Evolutionary conservation across 2,113 vertebrate species (phyloP).

Genomic region (Lucifuga dentata): DNA sequence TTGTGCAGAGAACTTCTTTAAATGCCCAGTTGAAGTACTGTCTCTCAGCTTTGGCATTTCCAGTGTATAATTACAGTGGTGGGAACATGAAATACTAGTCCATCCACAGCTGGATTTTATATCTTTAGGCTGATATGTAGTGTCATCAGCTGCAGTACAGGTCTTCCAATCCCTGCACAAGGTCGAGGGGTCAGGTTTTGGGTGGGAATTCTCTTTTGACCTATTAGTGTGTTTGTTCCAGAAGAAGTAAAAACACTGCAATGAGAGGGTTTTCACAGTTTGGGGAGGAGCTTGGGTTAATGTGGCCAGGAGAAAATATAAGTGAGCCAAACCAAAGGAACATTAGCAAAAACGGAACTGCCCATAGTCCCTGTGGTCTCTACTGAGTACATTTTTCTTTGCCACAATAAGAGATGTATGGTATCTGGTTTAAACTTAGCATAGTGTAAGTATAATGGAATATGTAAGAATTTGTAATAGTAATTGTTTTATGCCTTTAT

Average conservation of each 20-base stretch:
- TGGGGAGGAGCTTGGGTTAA: constrained; percentile 20
- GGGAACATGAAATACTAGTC: constrained; percentile 47
- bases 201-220: constrained; percentile 23
- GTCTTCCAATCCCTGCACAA: constrained; percentile 5
- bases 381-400: constrained; percentile 8
- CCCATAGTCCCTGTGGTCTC: constrained; percentile 25
- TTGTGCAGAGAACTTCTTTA: not conserved
- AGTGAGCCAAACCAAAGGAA: constrained; percentile 49
- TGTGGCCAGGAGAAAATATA: constrained; percentile 29
- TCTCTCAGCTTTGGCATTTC: constrained; percentile 20
- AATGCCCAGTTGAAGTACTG: constrained; percentile 20
- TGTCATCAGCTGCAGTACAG: constrained; percentile 11
- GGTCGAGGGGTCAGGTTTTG: constrained; percentile 60
- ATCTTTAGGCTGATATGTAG: constrained; percentile 17
- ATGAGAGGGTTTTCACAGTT: constrained; percentile 14
- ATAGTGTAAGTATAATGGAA: not conserved
- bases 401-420: constrained; percentile 23
- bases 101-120: not conserved
- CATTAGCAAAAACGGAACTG: constrained; percentile 28
- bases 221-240: constrained; percentile 11
- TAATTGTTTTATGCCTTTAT: not conserved
- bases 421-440: not conserved
- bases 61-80: constrained; percentile 55
- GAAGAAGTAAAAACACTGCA: constrained; percentile 8
- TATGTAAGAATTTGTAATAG: not conserved